Percentiles rank a stretch among this genome's conserved stretches.
Conservation (phyloP, 2,888 invertebrate species). For the Alitta virens region DNA sequence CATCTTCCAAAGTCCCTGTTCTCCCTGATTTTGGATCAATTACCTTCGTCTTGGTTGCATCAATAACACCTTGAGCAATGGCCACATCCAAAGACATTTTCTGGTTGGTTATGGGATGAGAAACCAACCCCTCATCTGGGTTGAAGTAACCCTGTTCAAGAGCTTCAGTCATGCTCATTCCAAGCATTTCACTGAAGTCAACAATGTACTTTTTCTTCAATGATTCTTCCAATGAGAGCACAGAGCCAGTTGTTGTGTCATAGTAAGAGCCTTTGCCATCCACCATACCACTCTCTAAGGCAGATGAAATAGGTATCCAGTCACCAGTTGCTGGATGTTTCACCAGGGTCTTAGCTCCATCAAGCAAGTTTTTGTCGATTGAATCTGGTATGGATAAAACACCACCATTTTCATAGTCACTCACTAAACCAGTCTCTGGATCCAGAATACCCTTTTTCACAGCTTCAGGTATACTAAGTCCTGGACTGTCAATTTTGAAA, state of each 20-base stretch:
- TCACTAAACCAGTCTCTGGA: conserved; percentile 78
- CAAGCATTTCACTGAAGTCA: neutral
- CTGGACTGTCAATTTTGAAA: conserved; percentile 25
- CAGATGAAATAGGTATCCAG: conserved; percentile 77
- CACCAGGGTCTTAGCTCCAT: conserved; percentile 42
- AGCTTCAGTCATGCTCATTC: conserved; percentile 7
- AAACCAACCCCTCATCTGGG: neutral
- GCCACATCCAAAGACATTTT: conserved; percentile 24
- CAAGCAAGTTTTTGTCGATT: conserved; percentile 64
- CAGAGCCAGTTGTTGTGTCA: neutral
- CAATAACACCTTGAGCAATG: conserved; percentile 24
- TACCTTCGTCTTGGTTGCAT: conserved; percentile 28
- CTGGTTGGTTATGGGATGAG: conserved; percentile 63
- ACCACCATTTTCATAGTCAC: conserved; percentile 70
- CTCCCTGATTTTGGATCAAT: conserved; percentile 15
- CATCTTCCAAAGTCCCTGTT: conserved; percentile 57
- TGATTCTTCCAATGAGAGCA: conserved; percentile 4
- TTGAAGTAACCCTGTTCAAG: conserved; percentile 5
- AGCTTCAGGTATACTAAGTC: conserved; percentile 56
- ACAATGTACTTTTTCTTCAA: conserved; percentile 28
- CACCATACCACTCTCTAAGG: conserved; percentile 66
- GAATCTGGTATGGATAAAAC: conserved; percentile 29
- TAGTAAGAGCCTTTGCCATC: conserved; percentile 30
- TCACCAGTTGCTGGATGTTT: conserved; percentile 23
- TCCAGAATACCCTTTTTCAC: conserved; percentile 82